A percentile compares a stretch with the other conserved stretches of the same genome.
These are phyloP conservation scores for Meiosimyza decipiens DNA, from an alignment of 2,888 invertebrate genomes.

Conservation along the genomic window DNA sequence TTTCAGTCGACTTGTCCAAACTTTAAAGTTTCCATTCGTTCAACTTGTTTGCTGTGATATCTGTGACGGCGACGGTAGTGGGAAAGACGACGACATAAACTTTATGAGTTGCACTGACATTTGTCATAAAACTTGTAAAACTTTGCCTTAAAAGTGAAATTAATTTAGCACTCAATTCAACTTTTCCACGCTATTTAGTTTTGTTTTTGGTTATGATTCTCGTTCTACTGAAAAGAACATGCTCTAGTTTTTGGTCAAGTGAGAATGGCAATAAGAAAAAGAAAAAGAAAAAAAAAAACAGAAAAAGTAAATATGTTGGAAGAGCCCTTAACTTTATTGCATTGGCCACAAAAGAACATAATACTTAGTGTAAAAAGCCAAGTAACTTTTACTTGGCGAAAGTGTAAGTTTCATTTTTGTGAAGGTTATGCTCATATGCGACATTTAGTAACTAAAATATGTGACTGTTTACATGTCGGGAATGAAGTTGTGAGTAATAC, in stretches of 20 bases:
- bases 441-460: no score
- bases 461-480: no score
- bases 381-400: no score
- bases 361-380: no score
- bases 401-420: no score
- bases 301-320: conserved; percentile 25
- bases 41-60: not conserved
- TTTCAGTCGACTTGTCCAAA: conserved; percentile 3
- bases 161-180: conserved; percentile 19
- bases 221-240: conserved; percentile 34
- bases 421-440: no score
- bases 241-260: conserved; percentile 31
- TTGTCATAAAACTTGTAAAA: conserved; percentile 16
- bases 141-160: conserved; percentile 28
- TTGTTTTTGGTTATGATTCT: conserved; percentile 21
- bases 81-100: not conserved
- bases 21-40: not conserved
- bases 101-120: not conserved
- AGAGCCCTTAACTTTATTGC: conserved; percentile 2
- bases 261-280: conserved; percentile 30
- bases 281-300: conserved; percentile 18
- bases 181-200: conserved; percentile 17
- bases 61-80: not conserved
- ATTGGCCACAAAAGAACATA: not conserved
- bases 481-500: no score